A percentile compares a stretch with the other conserved stretches of the same genome.
Evolutionary conservation across 2,113 vertebrate species (phyloP).

Genomic region (Phaethon lepturus): DNA sequence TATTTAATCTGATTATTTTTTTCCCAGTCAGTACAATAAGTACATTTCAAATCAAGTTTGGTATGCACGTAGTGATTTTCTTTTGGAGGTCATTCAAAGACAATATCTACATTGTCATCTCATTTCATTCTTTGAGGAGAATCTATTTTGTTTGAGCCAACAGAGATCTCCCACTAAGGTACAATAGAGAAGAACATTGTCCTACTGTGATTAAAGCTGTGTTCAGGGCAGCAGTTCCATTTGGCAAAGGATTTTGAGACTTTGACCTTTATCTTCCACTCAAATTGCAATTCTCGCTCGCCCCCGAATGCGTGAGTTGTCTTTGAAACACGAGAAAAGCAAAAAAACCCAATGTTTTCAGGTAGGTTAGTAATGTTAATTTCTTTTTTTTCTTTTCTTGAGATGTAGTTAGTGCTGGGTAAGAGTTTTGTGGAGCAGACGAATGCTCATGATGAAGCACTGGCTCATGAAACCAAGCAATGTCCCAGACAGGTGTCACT

Average conservation of each 20-base stretch:
- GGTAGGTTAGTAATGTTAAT: background rate
- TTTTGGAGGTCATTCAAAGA: slow-evolving; percentile 73
- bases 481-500: background rate
- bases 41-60: slow-evolving; percentile 71
- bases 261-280: slow-evolving; percentile 3
- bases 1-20: slow-evolving; percentile 41
- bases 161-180: slow-evolving; percentile 62
- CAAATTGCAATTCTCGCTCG: background rate
- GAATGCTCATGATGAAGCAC: background rate
- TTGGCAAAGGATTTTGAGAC: slow-evolving; percentile 44
- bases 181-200: slow-evolving; percentile 41
- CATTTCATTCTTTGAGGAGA: slow-evolving; percentile 70
- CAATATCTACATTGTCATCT: slow-evolving; percentile 69
- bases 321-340: slow-evolving; percentile 22
- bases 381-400: background rate
- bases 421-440: background rate
- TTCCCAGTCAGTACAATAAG: slow-evolving; percentile 32
- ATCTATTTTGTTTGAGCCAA: slow-evolving; percentile 60
- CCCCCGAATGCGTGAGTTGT: background rate
- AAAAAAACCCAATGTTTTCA: background rate
- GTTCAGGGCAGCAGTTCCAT: slow-evolving; percentile 10
- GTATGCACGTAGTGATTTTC: slow-evolving; percentile 71
- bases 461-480: background rate
- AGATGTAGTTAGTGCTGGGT: background rate
- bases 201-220: slow-evolving; percentile 51